Conservation (phyloP, 1,140 invertebrate genomes). For the Scylla paramamosain region DNA sequence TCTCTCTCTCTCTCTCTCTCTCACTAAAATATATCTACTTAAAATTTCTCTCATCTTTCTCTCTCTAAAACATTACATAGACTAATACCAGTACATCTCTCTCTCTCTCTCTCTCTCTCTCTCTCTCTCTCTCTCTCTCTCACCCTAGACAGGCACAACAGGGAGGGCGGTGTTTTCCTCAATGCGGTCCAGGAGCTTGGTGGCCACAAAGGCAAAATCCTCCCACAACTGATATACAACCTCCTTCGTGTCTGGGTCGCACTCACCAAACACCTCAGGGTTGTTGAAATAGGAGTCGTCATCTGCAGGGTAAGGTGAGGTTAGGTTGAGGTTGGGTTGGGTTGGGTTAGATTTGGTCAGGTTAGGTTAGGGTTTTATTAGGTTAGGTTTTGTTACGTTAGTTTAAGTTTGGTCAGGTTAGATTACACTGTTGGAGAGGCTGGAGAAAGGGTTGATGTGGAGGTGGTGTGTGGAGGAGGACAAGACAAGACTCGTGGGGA, state of each 20-base stretch:
- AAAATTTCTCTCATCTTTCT: not conserved
- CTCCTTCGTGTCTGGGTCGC: slow-evolving; percentile 66
- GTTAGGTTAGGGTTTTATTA: no score
- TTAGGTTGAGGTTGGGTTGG: not conserved
- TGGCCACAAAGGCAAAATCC: slow-evolving; percentile 85
- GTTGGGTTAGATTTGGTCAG: no score
- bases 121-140: not conserved
- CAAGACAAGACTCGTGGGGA: no score
- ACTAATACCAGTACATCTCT: no score
- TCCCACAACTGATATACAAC: slow-evolving; percentile 82
- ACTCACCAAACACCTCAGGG: slow-evolving; percentile 69
- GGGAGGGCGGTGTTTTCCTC: slow-evolving; percentile 77
- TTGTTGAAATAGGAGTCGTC: slow-evolving; percentile 76
- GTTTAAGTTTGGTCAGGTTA: slow-evolving; percentile 69
- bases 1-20: not conserved
- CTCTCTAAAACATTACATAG: not conserved
- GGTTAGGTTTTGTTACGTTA: no score
- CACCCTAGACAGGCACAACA: not conserved
- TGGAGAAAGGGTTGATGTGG: no score
- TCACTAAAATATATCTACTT: not conserved
- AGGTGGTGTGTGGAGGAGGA: no score
- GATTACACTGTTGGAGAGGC: not conserved
- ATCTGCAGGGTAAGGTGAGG: slow-evolving; percentile 64
- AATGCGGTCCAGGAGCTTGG: slow-evolving; percentile 83
- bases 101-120: not conserved